Conservation (phyloP, 2,113 vertebrate species). For the Urocitellus parryii region DNA sequence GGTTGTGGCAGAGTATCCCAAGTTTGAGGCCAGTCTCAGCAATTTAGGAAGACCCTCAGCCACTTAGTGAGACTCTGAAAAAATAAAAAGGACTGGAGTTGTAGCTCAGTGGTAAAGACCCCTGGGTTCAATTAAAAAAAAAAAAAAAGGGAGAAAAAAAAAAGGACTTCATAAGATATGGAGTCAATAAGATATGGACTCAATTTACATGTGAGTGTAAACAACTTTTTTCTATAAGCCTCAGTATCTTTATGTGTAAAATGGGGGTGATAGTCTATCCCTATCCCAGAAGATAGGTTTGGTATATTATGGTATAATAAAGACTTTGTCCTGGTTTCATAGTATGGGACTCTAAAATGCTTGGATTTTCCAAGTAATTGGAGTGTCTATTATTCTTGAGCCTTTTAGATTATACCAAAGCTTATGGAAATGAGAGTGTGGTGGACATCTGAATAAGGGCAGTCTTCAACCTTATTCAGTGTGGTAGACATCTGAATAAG, state of each 20-base stretch:
- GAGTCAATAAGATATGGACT: not conserved
- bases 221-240: not conserved
- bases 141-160: no score
- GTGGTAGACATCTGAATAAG: not conserved
- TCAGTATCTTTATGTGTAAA: constrained; percentile 2
- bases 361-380: not conserved
- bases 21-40: no score
- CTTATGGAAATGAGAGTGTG: no score
- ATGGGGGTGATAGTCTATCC: not conserved
- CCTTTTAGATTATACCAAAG: not conserved
- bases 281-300: not conserved
- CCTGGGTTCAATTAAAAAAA: no score
- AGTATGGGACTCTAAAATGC: not conserved
- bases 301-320: not conserved
- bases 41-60: no score
- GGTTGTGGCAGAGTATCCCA: no score
- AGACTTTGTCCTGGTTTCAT: not conserved
- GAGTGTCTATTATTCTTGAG: not conserved
- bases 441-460: not conserved
- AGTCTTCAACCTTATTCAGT: no score
- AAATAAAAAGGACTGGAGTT: no score
- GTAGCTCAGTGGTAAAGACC: no score
- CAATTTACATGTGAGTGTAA: not conserved
- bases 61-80: no score
- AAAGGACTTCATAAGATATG: not conserved